Conservation (phyloP, 2,113 vertebrate genomes). For the Podiceps cristatus region DNA sequence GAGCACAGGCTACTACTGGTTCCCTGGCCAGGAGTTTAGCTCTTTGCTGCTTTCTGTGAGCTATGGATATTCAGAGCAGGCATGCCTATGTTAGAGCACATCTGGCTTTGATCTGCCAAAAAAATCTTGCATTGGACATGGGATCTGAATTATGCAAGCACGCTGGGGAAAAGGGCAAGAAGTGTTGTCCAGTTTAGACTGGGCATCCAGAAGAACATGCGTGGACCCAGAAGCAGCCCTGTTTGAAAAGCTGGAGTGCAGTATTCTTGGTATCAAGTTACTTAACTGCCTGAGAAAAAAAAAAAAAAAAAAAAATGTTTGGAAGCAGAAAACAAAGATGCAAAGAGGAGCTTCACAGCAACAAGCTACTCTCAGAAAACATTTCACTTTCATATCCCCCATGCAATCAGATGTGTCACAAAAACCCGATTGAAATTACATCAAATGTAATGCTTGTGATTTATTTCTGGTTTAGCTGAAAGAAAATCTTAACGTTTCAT, state of each 20-base stretch:
- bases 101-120: neutral
- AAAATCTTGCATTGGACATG: neutral
- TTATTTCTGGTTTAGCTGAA: neutral
- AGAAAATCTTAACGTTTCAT: constrained; percentile 22
- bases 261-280: neutral
- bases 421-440: neutral
- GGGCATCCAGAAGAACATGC: fast-evolving
- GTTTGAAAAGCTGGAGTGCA: neutral
- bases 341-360: neutral
- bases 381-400: neutral
- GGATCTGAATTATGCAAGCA: neutral
- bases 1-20: neutral
- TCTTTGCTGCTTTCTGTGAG: neutral
- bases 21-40: neutral
- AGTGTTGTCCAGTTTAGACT: neutral
- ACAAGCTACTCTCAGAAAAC: neutral
- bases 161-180: neutral
- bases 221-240: neutral
- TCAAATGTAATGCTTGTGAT: neutral
- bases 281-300: neutral
- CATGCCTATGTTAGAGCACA: fast-evolving
- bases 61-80: neutral
- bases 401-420: neutral
- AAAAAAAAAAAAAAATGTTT: neutral
- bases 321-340: neutral